Evolutionary conservation across 2,113 vertebrate genomes (phyloP).

Genomic region (Nothocercus nigrocapillus): DNA sequence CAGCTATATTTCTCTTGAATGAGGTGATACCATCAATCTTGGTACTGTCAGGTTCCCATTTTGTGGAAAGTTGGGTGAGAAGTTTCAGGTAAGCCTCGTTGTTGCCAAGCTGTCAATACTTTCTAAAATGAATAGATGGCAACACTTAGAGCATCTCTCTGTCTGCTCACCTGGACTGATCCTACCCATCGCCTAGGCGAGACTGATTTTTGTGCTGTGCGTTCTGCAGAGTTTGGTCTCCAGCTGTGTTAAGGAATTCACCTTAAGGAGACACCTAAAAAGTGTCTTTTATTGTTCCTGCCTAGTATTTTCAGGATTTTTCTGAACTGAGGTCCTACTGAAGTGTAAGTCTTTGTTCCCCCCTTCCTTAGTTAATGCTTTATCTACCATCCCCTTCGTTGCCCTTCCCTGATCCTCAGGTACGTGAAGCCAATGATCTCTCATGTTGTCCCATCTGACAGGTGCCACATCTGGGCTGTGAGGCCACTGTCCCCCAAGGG

Average conservation of each 20-base stretch:
- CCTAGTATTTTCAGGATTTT: not conserved
- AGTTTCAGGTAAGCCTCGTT: not conserved
- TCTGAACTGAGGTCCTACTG: not conserved
- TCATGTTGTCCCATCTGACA: not conserved
- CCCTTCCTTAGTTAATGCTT: not conserved
- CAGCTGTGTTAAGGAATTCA: not conserved
- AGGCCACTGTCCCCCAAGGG: not conserved
- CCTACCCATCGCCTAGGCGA: not conserved
- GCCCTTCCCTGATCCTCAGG: not conserved
- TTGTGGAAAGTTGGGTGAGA: not conserved
- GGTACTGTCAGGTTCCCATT: not conserved
- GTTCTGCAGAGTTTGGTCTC: not conserved
- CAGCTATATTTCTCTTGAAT: not conserved
- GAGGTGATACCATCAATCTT: not conserved
- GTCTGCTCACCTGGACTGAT: not conserved
- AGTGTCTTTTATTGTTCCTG: not conserved
- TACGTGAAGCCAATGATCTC: not conserved
- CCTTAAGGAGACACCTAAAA: not conserved
- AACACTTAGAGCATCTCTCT: not conserved
- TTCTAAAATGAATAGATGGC: not conserved
- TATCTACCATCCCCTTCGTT: not conserved
- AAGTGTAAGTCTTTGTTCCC: not conserved
- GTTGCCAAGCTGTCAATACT: not conserved
- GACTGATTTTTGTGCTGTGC: not conserved
- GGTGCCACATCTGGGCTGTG: accelerated